Evolutionary conservation across 1,140 invertebrate genomes (phyloP).

Genomic region (Caenorhabditis tropicalis): DNA sequence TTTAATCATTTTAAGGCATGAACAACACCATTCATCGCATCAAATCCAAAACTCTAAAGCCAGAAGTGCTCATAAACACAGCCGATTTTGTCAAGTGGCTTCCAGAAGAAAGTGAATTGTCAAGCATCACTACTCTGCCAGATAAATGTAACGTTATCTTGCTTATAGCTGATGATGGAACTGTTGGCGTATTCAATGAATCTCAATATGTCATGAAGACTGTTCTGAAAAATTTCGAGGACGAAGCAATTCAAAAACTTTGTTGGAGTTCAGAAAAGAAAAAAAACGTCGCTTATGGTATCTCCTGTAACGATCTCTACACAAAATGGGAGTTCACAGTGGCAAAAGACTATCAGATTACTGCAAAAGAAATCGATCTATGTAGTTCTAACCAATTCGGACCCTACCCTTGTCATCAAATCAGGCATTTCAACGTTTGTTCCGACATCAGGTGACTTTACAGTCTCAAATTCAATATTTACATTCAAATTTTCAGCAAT

Average conservation of each 20-base stretch:
- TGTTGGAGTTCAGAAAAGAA: background rate
- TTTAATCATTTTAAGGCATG: background rate
- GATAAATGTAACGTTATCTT: background rate
- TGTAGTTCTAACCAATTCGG: background rate
- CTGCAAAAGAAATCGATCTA: background rate
- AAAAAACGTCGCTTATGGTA: background rate
- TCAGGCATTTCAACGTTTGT: background rate
- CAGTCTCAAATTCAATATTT: too few species aligned
- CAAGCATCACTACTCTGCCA: background rate
- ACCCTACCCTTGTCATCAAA: conserved; percentile 15
- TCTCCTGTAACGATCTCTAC: background rate
- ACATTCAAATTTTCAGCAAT: background rate
- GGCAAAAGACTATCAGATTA: background rate
- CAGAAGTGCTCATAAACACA: background rate
- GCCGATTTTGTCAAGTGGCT: background rate
- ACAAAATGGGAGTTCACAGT: conserved; percentile 28
- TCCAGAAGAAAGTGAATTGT: background rate
- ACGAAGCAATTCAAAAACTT: conserved; percentile 14
- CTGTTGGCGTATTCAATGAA: conserved; percentile 5
- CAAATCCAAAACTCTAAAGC: background rate
- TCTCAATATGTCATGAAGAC: background rate
- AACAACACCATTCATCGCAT: conserved; percentile 21
- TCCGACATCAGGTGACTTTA: background rate
- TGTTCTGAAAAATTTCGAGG: background rate
- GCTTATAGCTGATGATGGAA: background rate